Evolutionary conservation across 2,113 vertebrate species (phyloP).

Genomic region (Cichladusa arquata): DNA sequence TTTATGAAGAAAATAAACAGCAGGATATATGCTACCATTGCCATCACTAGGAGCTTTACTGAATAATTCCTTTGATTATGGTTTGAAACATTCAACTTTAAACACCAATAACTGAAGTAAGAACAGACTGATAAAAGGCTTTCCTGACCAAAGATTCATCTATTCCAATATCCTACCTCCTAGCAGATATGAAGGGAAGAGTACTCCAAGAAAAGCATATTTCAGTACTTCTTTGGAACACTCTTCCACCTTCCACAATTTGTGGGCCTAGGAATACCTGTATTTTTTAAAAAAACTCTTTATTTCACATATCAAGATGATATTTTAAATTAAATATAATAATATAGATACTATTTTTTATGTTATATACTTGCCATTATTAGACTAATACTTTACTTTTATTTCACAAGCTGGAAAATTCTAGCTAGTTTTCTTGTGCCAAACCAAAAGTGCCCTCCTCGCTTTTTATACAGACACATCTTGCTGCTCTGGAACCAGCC

Average conservation of each 20-base stretch:
- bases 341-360: not conserved
- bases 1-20: not conserved
- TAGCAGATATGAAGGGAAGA: not conserved
- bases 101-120: not conserved
- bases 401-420: not conserved
- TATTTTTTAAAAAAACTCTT: not conserved
- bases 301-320: not conserved
- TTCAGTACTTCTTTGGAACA: not conserved
- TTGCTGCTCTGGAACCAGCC: fast-evolving
- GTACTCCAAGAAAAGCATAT: not conserved
- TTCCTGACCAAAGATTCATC: not conserved
- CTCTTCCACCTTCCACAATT: not conserved
- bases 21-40: not conserved
- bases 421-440: not conserved
- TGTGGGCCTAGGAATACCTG: not conserved
- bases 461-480: fast-evolving
- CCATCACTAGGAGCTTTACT: not conserved
- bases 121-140: not conserved
- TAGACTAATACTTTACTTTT: not conserved
- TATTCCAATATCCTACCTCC: not conserved
- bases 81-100: not conserved
- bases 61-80: not conserved
- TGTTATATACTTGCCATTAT: not conserved
- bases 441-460: not conserved
- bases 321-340: not conserved